Percentiles rank a stretch among this genome's conserved stretches.
Conservation (phyloP, 2,113 vertebrate genomes). For the Caracal caracal region DNA sequence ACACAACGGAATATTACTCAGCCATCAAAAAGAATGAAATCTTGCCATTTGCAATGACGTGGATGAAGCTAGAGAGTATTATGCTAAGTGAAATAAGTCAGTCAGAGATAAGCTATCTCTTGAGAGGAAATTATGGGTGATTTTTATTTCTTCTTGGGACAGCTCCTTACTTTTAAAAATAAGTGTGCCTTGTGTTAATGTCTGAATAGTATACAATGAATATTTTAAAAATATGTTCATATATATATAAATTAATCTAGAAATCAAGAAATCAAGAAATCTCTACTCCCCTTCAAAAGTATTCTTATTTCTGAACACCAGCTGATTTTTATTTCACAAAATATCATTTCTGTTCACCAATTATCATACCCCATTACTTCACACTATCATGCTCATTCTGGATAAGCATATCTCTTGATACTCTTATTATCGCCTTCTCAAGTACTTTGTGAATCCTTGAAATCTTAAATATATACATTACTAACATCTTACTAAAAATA, state of each 20-base stretch:
- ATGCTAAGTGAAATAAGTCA: background rate
- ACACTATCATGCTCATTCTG: background rate
- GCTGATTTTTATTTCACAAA: conserved; percentile 26
- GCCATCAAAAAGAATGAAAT: background rate
- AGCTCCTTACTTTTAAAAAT: conserved; percentile 41
- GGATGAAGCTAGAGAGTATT: background rate
- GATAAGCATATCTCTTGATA: background rate
- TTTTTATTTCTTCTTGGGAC: background rate
- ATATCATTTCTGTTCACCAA: background rate
- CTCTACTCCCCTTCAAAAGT: background rate
- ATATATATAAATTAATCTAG: background rate
- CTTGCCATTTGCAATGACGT: background rate
- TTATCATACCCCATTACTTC: background rate
- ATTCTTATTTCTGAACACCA: conserved; percentile 8
- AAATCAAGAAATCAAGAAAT: background rate
- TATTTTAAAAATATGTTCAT: background rate
- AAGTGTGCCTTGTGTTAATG: background rate
- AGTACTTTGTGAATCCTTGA: background rate
- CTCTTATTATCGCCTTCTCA: conserved; percentile 1
- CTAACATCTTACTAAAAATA: conserved; percentile 30
- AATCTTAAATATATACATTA: background rate
- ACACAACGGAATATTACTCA: background rate
- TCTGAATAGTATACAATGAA: background rate
- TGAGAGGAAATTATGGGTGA: background rate
- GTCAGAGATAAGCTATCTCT: background rate